Base-by-base conservation (phyloP, 2,113 vertebrate genomes). In the Tursiops truncatus region DNA sequence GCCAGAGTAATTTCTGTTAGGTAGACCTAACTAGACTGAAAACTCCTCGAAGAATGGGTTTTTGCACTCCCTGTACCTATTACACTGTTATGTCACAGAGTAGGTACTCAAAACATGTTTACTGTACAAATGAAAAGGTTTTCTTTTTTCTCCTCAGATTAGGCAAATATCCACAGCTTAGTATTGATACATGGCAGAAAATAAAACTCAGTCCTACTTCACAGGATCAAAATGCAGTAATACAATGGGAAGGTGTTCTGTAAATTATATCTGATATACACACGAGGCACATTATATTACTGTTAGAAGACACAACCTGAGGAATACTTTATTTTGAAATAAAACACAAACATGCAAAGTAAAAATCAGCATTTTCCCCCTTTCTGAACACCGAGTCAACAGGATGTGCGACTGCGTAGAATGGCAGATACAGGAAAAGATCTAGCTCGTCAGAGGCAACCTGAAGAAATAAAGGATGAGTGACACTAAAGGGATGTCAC, bases 311-410 rank as follows among this genome's bases (percentile, higher is more conserved):
- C 33, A 91, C 31, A 70, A 44, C 47, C 20, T 44, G 25, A 77
- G 50, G 71, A 92, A 94, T 41, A 53, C 2, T 92, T 94, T 67
- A 89, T 94, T 92, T 87, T 53, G 53, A 95, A 97, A 80, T 31
- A 93, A 92, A 97, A 91, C 17, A 63, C 67, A 93, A 82, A 84
- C 14, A n/a, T 83, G 14, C 60, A 67, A 91, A 88, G 82, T 60
- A 62, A 74, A 92, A 76, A 88, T 44, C 5, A 58, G 73, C 31
- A 60, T 18, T 36, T 21, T 23, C 17, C 17, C 23, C 28, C 28
- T 70, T 93, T 85, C 87, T 95, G 83, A 77, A 77, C 70, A 70
- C 0, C 26, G 10, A 91, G 50, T 58, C 70, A 44, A 31, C 10
- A 67, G 18, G 13, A 94, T 53, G 28, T 67, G 23, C 74, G 18